Evolutionary conservation across 1,140 invertebrate species (phyloP), one percentile per base, ranked within the genome.

Genomic region (Planococcus citri): DNA sequence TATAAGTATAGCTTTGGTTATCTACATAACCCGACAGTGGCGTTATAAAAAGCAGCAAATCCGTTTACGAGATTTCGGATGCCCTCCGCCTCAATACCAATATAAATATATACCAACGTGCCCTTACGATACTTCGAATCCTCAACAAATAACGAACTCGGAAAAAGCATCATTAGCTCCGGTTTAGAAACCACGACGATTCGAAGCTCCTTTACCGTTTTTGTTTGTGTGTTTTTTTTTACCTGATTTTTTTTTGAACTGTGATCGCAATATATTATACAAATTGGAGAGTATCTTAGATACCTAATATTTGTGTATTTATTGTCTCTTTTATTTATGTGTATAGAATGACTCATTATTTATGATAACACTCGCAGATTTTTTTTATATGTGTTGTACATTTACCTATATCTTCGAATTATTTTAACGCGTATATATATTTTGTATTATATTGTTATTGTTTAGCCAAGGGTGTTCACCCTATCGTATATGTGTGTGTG

Each of bases 101-200:
- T 74, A 74, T 67, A 74, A 74, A 67, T 73, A 72, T 27, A 72
- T 74, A 27, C 72, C 73, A 12, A 70, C 74, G 0, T 73, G 72
- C 37, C 72, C 72, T 12, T 29, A 71, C 14, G 57, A 71, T 6
- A 58, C 67, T 9, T 68, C 69, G 24, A 38, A 37, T 68, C n/a
- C 27, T 10, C 27, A 29, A 12, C 20, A 68, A 27, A 68, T 37
- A 10, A 68, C 29, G 21, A 25, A 8, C 37, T 33, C 57, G 4
- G 69, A 70, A 21, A 70, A 70, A 61, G 22, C 58, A 3, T 58
- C 69, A 21, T 29, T 70, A 57, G 69, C 69, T 3, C 69, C 69
- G 12, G 69, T 70, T 27, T 70, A 70, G 41, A 64, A n/a, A 51
- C n/a, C n/a, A n/a, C n/a, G n/a, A n/a, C n/a, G n/a, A n/a, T n/a